These are phyloP conservation scores for Andrena flavipes DNA, from an alignment of 2,888 invertebrate genomes.

Conservation along the genomic window DNA sequence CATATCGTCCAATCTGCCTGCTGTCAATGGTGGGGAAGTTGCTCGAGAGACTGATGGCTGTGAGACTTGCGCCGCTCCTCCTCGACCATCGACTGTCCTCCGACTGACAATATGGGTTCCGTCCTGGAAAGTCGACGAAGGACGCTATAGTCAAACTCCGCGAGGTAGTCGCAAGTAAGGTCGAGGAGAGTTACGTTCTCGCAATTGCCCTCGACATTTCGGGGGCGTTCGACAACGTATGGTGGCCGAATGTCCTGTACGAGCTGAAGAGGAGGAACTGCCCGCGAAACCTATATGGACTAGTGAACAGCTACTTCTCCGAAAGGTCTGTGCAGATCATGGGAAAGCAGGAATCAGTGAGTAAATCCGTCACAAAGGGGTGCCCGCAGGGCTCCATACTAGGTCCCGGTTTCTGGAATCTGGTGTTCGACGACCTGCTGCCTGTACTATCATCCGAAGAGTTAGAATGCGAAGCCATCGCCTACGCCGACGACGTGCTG, in stretches of 20 bases:
- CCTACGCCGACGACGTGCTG: neutral
- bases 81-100: too few species aligned
- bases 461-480: neutral
- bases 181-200: too few species aligned
- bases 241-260: neutral
- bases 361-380: neutral
- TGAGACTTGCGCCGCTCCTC: too few species aligned
- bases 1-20: too few species aligned
- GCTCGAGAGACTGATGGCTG: too few species aligned
- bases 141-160: too few species aligned
- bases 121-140: too few species aligned
- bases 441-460: neutral
- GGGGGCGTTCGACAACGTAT: neutral
- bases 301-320: neutral
- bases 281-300: neutral
- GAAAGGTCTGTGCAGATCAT: neutral
- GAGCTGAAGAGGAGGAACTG: neutral
- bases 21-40: too few species aligned
- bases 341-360: neutral
- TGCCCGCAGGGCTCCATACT: neutral
- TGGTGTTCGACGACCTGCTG: neutral
- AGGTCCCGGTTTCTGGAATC: neutral
- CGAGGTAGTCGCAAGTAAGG: too few species aligned
- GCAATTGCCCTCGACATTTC: too few species aligned
- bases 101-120: too few species aligned